phyloP scores from a whole-genome alignment of 2,113 vertebrate species.

The Saguinus imperator region DNA sequence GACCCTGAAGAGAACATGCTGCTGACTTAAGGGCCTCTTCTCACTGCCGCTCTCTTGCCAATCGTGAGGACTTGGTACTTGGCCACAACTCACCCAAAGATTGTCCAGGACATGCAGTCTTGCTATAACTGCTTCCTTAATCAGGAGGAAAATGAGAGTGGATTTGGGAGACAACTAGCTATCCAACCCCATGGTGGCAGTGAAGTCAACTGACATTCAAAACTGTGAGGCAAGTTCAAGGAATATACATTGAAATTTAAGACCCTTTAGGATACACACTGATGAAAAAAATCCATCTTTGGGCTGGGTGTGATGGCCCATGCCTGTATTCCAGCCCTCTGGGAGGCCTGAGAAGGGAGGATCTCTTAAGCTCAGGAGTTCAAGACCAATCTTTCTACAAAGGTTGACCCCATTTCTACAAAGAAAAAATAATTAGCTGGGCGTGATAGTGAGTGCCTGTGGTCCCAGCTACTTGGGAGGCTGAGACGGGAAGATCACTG shows the following conservation, averaged over 20 bases:
- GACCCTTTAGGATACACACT: neutral
- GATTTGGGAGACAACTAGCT: neutral
- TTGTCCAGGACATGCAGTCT: neutral
- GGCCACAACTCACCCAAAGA: neutral
- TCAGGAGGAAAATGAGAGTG: neutral
- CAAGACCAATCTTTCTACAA: neutral
- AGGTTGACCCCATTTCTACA: neutral
- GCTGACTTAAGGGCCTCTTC: neutral
- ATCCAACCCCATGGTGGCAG: neutral
- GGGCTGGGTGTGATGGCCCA: neutral
- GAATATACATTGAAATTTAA: neutral
- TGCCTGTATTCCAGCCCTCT: neutral
- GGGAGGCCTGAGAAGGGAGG: neutral
- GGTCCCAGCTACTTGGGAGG: too few species aligned
- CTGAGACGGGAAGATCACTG: too few species aligned
- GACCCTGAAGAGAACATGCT: neutral
- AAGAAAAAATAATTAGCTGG: neutral
- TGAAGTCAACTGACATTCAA: neutral
- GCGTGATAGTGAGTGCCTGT: too few species aligned
- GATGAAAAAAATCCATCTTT: too few species aligned
- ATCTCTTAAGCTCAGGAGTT: neutral
- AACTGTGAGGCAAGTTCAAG: neutral
- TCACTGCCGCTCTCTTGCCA: neutral
- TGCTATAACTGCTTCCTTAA: neutral
- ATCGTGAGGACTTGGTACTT: neutral